These are phyloP conservation scores for Otis tarda DNA, from an alignment of 2,113 vertebrate genomes.

Conservation along the genomic window DNA sequence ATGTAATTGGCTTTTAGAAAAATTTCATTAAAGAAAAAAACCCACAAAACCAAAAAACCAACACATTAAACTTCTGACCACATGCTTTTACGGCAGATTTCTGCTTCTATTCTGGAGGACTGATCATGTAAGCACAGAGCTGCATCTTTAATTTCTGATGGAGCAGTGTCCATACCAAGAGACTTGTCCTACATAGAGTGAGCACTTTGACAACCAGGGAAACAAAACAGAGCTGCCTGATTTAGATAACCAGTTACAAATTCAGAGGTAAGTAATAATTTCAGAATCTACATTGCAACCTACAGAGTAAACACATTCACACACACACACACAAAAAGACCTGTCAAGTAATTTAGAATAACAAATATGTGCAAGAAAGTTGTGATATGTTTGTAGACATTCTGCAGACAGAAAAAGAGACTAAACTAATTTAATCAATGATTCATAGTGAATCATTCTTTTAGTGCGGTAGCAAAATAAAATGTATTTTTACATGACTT, in stretches of 20 bases:
- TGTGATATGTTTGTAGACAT: constrained; percentile 4
- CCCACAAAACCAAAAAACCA: not conserved
- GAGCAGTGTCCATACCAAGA: not conserved
- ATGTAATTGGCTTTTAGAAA: not conserved
- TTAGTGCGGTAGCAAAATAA: not conserved
- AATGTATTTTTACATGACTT: not conserved
- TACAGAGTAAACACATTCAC: constrained; percentile 28
- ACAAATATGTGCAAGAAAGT: constrained; percentile 37
- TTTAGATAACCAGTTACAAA: not conserved
- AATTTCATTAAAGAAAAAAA: not conserved
- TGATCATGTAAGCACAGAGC: not conserved
- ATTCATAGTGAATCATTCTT: constrained; percentile 43
- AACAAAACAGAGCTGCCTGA: not conserved
- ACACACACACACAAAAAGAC: not conserved
- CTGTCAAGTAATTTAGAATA: constrained; percentile 24
- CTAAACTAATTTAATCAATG: constrained; percentile 39
- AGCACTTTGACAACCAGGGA: not conserved
- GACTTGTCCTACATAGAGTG: not conserved
- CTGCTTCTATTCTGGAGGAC: not conserved
- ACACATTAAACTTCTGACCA: not conserved
- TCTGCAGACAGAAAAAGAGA: constrained; percentile 16
- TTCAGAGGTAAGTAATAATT: constrained; percentile 7
- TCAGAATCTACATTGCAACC: not conserved
- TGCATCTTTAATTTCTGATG: not conserved
- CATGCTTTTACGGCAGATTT: not conserved